Base-by-base conservation (phyloP, 2,888 invertebrate genomes). In the Lysandra coridon region DNA sequence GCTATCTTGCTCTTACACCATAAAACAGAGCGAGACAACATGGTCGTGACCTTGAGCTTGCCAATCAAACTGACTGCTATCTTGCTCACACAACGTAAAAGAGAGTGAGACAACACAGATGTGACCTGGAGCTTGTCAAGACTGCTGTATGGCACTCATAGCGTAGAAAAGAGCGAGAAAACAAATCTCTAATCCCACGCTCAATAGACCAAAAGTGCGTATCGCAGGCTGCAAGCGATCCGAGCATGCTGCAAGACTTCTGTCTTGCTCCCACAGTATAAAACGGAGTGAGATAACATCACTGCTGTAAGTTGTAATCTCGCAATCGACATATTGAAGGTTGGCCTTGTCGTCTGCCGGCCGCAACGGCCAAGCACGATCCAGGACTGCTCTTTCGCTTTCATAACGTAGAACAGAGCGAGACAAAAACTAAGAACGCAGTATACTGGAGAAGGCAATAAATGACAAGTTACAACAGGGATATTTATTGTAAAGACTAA, bases 241-340 rank as follows among this genome's bases (percentile, higher is more conserved):
- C 88, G 0, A 62, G 33, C 0, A 37, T 40, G 83, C 82, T 90
- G 1, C 62, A 77, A 0, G 82, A 83, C 0, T 87, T 88, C 80
- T 85, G 85, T 80, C 80, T 78, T 10, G 78, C 80, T 12, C 78
- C 83, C 7, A 80, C 80, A 12, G 80, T 80, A 33, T 84, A 84
- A 77, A 33, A 33, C 37, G 23, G 73, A 37, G 37, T 37, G 33
- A 73, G 37, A 30, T 10, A 10, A 33, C 33, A 73, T 17, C 62
- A 23, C 62, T 1, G 62, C 23, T 23, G 49, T 49, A 2, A 23
- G 62, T 53, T 53, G 12, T 17, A 17, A 17, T n/a, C 2, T 17
- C 4, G n/a, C 37, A 2, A 14, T 37, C 14, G 60, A 57, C 5
- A 1, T 62, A 14, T 2, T 49, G 44, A 10, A 44, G 44, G 37